These are phyloP conservation scores for Lycia hirtaria DNA, from an alignment of 2,888 invertebrate species.

Conservation along the genomic window DNA sequence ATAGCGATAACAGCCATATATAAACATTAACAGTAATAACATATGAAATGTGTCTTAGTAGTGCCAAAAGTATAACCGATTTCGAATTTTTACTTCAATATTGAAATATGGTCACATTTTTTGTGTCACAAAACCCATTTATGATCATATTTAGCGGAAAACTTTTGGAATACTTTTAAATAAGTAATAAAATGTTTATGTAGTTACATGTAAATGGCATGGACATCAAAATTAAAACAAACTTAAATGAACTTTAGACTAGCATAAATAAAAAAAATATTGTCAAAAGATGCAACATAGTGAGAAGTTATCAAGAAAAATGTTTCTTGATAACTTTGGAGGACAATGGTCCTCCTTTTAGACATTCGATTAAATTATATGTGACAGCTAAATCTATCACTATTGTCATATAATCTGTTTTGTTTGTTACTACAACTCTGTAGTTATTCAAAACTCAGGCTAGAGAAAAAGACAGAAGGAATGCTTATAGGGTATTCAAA, in stretches of 20 bases:
- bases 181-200: background rate
- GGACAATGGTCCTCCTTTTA: too few relatives aligned
- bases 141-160: background rate
- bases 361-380: too few relatives aligned
- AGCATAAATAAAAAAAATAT: too few relatives aligned
- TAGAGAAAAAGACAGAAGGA: too few relatives aligned
- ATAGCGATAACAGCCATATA: constrained; percentile 24
- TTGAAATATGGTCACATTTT: constrained; percentile 29
- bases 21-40: constrained; percentile 26
- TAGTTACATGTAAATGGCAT: background rate
- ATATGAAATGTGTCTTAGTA: constrained; percentile 67
- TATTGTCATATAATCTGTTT: too few relatives aligned
- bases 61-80: constrained; percentile 64
- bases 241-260: background rate
- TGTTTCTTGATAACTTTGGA: too few relatives aligned
- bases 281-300: too few relatives aligned
- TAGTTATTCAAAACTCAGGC: too few relatives aligned
- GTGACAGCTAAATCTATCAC: too few relatives aligned
- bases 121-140: constrained; percentile 29
- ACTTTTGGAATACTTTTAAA: constrained; percentile 23
- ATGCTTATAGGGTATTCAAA: too few relatives aligned
- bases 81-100: constrained; percentile 47
- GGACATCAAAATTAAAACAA: background rate
- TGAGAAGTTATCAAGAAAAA: too few relatives aligned
- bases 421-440: too few relatives aligned